phyloP scores from a whole-genome alignment of 1,140 invertebrate genomes.

The Meloidogyne exigua region DNA sequence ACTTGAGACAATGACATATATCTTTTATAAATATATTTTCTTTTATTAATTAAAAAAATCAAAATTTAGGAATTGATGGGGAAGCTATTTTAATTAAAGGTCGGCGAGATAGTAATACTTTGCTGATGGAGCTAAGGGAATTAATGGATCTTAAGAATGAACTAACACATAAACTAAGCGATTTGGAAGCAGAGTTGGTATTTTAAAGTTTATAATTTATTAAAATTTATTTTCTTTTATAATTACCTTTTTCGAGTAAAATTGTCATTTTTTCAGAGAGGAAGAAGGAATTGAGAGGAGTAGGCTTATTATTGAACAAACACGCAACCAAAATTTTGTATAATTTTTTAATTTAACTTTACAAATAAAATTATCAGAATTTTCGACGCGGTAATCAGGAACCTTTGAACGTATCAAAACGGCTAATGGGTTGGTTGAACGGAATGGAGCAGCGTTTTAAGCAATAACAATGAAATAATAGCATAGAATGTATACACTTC shows the following conservation, averaged over 20 bases:
- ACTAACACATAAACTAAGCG: background rate
- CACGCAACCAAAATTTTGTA: background rate
- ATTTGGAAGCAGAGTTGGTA: conserved; percentile 8
- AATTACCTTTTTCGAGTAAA: no score
- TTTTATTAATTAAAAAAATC: no score
- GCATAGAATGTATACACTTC: background rate
- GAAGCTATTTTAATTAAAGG: conserved; percentile 6
- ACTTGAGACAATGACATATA: background rate
- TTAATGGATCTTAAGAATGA: conserved; percentile 23
- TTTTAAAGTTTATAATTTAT: background rate
- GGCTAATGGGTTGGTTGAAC: background rate
- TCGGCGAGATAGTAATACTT: background rate
- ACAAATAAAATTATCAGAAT: background rate
- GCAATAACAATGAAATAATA: background rate
- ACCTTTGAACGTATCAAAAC: background rate
- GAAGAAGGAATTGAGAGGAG: background rate
- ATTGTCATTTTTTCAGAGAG: background rate
- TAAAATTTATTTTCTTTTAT: background rate
- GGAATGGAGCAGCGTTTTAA: background rate
- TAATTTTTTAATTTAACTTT: background rate
- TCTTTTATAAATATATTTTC: no score
- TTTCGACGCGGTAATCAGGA: background rate
- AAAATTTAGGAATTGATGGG: background rate
- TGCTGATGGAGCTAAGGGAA: conserved; percentile 9
- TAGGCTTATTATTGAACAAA: background rate